phyloP scores from a whole-genome alignment of 1,140 invertebrate genomes.

The Drosophila kikkawai region DNA sequence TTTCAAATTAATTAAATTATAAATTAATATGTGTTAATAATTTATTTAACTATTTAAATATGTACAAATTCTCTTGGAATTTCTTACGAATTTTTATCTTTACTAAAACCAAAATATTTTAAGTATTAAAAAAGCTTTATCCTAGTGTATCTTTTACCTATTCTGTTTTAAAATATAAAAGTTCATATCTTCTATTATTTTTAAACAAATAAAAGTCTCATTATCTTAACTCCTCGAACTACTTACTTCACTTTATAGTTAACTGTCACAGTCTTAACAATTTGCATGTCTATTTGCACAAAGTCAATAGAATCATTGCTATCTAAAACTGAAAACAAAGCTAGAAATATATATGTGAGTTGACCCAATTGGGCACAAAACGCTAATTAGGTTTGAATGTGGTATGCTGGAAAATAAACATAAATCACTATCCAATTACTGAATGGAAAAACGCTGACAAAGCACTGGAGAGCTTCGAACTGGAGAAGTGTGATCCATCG shows the following conservation, averaged over 20 bases:
- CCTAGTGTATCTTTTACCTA: neutral
- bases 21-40: too few relatives aligned
- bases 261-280: neutral
- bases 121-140: too few relatives aligned
- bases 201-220: neutral
- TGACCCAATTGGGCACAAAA: slow-evolving; percentile 9
- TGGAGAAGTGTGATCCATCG: slow-evolving; percentile 4
- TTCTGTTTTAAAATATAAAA: neutral
- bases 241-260: neutral
- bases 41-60: too few relatives aligned
- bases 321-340: neutral
- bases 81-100: too few relatives aligned
- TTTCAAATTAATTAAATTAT: neutral
- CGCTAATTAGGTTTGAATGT: slow-evolving; percentile 12
- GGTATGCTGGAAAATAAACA: slow-evolving; percentile 3
- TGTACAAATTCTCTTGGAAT: too few relatives aligned
- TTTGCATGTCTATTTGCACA: neutral
- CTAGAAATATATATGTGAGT: neutral
- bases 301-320: neutral
- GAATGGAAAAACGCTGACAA: slow-evolving; percentile 3
- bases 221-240: neutral
- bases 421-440: slow-evolving; percentile 18
- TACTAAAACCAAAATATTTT: too few relatives aligned
- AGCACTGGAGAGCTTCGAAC: neutral
- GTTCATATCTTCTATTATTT: too few relatives aligned